Conservation (phyloP, 2,797 vertebrate genomes). For the Sus cebifrons region DNA sequence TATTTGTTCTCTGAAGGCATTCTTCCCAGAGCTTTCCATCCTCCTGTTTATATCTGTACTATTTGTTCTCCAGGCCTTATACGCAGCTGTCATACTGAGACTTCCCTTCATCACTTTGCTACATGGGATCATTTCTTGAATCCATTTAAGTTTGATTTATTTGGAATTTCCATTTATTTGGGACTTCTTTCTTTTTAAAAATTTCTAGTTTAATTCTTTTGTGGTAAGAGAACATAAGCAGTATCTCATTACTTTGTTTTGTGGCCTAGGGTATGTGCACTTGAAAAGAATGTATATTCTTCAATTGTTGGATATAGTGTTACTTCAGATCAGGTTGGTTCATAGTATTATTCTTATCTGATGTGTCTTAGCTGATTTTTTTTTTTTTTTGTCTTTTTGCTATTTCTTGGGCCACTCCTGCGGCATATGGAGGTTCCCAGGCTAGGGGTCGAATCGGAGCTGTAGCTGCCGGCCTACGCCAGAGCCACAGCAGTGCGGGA, state of each 20-base stretch:
- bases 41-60: not conserved
- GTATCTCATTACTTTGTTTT: slow-evolving; percentile 39
- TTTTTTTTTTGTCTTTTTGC: not conserved
- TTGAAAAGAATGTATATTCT: slow-evolving; percentile 40
- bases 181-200: not conserved
- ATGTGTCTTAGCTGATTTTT: not conserved
- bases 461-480: too few species aligned
- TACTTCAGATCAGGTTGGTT: not conserved
- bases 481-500: too few species aligned
- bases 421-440: not conserved
- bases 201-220: slow-evolving; percentile 18
- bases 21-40: not conserved
- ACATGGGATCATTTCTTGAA: not conserved
- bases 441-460: too few species aligned
- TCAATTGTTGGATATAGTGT: slow-evolving; percentile 9
- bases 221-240: not conserved
- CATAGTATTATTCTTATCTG: not conserved
- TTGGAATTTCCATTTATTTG: not conserved
- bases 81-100: not conserved
- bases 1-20: slow-evolving; percentile 25
- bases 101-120: not conserved
- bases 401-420: too few species aligned
- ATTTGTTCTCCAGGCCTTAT: not conserved
- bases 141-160: slow-evolving; percentile 17
- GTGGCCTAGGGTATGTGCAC: not conserved